Percentiles rank a stretch among this genome's conserved stretches.
These are phyloP conservation scores for Caloenas nicobarica DNA, from an alignment of 2,113 vertebrate genomes.

Conservation along the genomic window DNA sequence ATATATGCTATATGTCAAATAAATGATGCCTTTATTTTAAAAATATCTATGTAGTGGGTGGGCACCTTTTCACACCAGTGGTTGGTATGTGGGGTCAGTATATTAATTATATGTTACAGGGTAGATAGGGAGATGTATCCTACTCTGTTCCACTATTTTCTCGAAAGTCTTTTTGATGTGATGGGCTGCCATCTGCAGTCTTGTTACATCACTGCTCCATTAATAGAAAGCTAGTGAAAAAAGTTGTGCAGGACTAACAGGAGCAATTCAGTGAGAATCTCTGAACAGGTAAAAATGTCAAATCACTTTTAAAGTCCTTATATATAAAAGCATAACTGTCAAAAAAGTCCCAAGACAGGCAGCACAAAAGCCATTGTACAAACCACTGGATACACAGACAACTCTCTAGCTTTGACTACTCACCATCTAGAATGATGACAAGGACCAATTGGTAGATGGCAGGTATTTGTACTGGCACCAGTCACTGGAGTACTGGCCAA, in stretches of 20 bases:
- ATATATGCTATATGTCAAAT: neutral
- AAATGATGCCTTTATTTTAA: neutral
- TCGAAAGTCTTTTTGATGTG: neutral
- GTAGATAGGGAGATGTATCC: neutral
- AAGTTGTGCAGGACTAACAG: neutral
- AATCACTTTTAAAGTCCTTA: neutral
- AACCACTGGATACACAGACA: neutral
- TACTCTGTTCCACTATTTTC: neutral
- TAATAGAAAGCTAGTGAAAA: neutral
- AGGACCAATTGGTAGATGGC: conserved; percentile 7
- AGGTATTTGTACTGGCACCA: conserved; percentile 42
- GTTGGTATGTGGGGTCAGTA: neutral
- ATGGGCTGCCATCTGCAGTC: conserved; percentile 67
- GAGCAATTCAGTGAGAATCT: neutral
- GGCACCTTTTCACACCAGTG: too few relatives aligned
- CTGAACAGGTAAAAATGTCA: neutral
- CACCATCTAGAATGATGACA: conserved; percentile 18
- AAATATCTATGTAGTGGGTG: neutral
- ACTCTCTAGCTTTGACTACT: neutral
- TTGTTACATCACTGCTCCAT: neutral
- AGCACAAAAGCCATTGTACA: neutral
- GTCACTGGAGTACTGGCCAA: neutral
- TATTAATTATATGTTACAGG: neutral
- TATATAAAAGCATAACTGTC: neutral
- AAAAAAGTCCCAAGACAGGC: neutral